Evolutionary conservation across 92 coral and sea anemone genomes (phyloP).

Genomic region (Metridium senile): DNA sequence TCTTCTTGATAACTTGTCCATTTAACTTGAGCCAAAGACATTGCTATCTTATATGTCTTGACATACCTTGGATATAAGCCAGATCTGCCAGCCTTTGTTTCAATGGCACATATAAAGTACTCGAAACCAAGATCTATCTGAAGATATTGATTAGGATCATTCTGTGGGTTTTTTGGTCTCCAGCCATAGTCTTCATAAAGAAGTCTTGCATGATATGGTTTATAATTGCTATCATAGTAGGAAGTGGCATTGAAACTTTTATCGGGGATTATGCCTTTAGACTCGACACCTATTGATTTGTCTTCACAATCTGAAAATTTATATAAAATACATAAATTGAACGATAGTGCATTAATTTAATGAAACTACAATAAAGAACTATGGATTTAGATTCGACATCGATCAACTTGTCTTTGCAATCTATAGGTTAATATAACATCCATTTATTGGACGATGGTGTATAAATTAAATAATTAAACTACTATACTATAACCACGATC

Average conservation of each 20-base stretch:
- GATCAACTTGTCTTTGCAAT: too few relatives aligned
- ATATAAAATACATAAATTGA: too few relatives aligned
- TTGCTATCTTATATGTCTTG: conserved; percentile 3
- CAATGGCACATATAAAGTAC: conserved; percentile 19
- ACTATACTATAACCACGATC: too few relatives aligned
- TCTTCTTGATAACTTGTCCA: conserved; percentile 18
- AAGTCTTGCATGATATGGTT: conserved; percentile 22
- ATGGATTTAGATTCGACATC: too few relatives aligned
- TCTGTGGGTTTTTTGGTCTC: background rate
- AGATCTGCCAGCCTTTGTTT: background rate
- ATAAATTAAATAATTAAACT: too few relatives aligned
- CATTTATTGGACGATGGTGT: too few relatives aligned
- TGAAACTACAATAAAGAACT: too few relatives aligned
- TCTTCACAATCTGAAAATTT: conserved; percentile 5
- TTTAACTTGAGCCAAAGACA: background rate
- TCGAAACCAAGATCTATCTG: conserved; percentile 23
- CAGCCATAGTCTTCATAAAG: conserved; percentile 3
- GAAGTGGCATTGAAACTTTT: conserved; percentile 30
- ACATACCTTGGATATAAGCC: background rate
- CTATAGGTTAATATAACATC: too few relatives aligned
- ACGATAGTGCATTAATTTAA: too few relatives aligned
- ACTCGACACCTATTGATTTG: conserved; percentile 16
- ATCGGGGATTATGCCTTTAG: conserved; percentile 13
- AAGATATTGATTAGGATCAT: background rate
- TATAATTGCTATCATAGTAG: background rate